Conservation (phyloP, 2,113 vertebrate genomes). For the Sinocyclocheilus rhinocerous region DNA sequence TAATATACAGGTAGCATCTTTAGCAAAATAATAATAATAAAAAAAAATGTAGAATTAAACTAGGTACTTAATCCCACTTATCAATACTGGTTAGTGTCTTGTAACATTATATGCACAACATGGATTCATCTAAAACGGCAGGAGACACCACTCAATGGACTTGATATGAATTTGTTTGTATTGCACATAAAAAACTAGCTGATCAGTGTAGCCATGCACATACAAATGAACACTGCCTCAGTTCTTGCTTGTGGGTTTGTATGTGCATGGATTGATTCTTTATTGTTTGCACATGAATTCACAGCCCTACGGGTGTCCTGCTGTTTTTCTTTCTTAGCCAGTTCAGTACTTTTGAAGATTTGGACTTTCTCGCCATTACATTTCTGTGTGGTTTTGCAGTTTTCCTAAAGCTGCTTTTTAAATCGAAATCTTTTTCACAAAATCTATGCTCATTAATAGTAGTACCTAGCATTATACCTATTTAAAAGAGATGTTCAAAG, state of each 20-base stretch:
- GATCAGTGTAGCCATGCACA: not conserved
- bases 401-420: not conserved
- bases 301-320: constrained; percentile 28
- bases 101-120: not conserved
- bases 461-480: not conserved
- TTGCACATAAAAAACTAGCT: not conserved
- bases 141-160: not conserved
- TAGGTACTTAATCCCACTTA: not conserved
- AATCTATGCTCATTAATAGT: not conserved
- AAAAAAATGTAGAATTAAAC: too few relatives aligned
- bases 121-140: not conserved
- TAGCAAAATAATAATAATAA: not conserved
- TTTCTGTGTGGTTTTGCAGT: not conserved
- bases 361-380: not conserved
- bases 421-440: not conserved
- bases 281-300: constrained; percentile 47
- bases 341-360: constrained; percentile 20
- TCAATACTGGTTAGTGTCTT: not conserved
- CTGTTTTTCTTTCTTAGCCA: constrained; percentile 31
- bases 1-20: not conserved
- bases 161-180: constrained; percentile 1
- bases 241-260: constrained; percentile 30
- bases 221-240: constrained; percentile 31
- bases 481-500: not conserved
- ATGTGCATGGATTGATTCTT: constrained; percentile 31